These are phyloP conservation scores for Druon quercuslanigerum DNA, from an alignment of 1,140 invertebrate genomes.

Conservation along the genomic window DNA sequence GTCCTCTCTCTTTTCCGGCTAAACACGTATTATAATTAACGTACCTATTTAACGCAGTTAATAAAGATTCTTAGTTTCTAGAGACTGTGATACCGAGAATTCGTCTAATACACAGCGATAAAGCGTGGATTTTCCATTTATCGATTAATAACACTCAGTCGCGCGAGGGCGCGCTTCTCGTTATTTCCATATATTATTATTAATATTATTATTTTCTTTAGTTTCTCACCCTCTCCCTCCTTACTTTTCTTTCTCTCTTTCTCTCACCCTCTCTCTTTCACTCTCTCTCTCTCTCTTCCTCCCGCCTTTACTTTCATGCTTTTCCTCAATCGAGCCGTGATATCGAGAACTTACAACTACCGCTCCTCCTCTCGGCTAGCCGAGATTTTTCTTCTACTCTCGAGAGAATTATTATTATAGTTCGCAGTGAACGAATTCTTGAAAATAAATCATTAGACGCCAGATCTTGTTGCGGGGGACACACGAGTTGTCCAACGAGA, in stretches of 20 bases:
- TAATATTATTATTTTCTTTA: slow-evolving; percentile 32
- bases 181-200: slow-evolving; percentile 30
- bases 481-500: background rate
- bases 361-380: too few species aligned
- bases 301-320: background rate
- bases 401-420: background rate
- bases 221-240: slow-evolving; percentile 34
- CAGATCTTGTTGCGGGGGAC: background rate
- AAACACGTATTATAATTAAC: slow-evolving; percentile 28
- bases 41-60: slow-evolving; percentile 38
- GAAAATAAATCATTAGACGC: slow-evolving; percentile 7
- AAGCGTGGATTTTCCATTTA: slow-evolving; percentile 64
- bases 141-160: slow-evolving; percentile 60
- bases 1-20: background rate
- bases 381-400: slow-evolving; percentile 26
- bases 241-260: slow-evolving; percentile 22
- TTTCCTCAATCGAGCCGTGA: too few species aligned
- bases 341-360: too few species aligned
- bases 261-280: slow-evolving; percentile 21
- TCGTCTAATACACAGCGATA: slow-evolving; percentile 65
- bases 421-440: slow-evolving; percentile 6
- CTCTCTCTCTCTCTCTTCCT: background rate
- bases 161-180: slow-evolving; percentile 16
- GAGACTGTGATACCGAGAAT: slow-evolving; percentile 65
- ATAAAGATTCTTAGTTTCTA: slow-evolving; percentile 63